Evolutionary conservation across 2,113 vertebrate genomes (phyloP).

Genomic region (Geococcyx californianus): DNA sequence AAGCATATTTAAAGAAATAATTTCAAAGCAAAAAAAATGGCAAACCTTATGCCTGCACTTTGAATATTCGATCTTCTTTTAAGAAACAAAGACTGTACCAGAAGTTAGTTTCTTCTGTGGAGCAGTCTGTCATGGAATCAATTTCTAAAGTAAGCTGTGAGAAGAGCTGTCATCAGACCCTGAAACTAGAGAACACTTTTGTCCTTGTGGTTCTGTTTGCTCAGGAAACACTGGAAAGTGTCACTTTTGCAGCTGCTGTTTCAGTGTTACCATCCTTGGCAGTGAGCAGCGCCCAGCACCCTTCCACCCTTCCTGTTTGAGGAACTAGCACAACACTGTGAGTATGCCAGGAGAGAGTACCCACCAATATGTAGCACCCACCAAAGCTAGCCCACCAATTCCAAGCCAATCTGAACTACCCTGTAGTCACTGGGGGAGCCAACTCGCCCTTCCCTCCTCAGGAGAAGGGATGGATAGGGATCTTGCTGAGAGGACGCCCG

Average conservation of each 20-base stretch:
- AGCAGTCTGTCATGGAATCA: background rate
- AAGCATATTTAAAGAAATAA: constrained; percentile 12
- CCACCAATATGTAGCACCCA: background rate
- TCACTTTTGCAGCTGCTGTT: background rate
- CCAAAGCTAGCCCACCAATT: background rate
- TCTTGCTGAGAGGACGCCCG: background rate
- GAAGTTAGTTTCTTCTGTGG: background rate
- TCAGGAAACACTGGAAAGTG: background rate
- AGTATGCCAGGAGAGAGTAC: background rate
- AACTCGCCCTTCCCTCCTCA: background rate
- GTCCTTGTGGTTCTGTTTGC: background rate
- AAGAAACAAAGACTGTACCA: background rate
- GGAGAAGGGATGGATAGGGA: accelerated
- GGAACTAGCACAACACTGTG: accelerated
- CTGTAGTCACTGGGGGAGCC: accelerated
- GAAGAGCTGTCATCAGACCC: background rate
- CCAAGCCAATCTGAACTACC: background rate
- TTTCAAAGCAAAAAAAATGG: constrained; percentile 50
- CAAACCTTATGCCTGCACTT: background rate
- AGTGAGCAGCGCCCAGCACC: background rate
- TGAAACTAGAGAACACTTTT: background rate
- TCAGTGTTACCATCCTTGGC: background rate
- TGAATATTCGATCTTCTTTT: constrained; percentile 36
- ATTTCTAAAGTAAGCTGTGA: background rate
- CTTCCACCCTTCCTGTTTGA: background rate